Base-by-base conservation (phyloP, 1,140 invertebrate species). In the Drosophila tristis region DNA sequence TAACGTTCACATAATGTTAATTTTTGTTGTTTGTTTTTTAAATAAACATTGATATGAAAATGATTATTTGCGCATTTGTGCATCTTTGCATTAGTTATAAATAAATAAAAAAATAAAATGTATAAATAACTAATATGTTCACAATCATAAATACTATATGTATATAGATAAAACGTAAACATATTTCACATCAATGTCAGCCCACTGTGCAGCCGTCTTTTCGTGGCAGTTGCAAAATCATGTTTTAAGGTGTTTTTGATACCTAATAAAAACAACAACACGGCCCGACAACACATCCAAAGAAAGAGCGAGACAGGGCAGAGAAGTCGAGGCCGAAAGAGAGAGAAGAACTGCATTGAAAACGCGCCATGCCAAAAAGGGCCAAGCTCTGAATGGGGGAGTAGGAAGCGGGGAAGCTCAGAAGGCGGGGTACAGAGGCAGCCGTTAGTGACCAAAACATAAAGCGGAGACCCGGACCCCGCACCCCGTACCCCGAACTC, bases 191-290 rank as follows among this genome's bases (percentile, higher is more conserved):
- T 48, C 51, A 25, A 29, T 63, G 47, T 56, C 23, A 48, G 50
- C 49, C 75, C 82, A 87, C 66, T 87, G 82, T 86, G 50, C 79
- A 31, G 48, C 62, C 65, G 43, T 23, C 49, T 65, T 71, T 59
- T 50, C 84, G 64, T 75, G 73, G 80, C 80, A 73, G 84, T 89
- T 89, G 84, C 84, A 84, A 89, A 89, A 89, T 89, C 85, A 89
- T 89, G 84, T 89, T 89, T 89, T 84, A 80, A 89, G 84, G 84
- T 89, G 85, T 89, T 89, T 89, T 89, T 89, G 84, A 89, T 89
- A 89, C 84, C 84, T 89, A 89, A 89, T 89, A 89, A 89, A 87
- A 89, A 87, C 84, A 87, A 87, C 82, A 87, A 87, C 84, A 74
- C 82, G 55, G 45, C 53, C 15, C 42, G 31, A 73, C 57, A 63